Evolutionary conservation across 2,113 vertebrate species (phyloP).

Genomic region (Colinus virginianus): DNA sequence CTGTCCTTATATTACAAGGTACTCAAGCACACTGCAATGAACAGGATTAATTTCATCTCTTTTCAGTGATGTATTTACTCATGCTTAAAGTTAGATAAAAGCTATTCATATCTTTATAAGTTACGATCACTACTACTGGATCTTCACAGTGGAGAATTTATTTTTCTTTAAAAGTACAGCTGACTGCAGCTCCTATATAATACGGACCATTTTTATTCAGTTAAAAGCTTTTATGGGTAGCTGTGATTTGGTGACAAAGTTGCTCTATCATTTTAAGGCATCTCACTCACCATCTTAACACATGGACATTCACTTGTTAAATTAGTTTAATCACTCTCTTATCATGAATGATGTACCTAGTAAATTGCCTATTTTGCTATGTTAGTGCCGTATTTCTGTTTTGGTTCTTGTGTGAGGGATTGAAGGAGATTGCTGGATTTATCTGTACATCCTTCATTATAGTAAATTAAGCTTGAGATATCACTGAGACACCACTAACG

Average conservation of each 20-base stretch:
- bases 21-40: neutral
- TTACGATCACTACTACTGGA: neutral
- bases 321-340: neutral
- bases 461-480: neutral
- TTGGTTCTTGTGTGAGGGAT: neutral
- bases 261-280: neutral
- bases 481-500: neutral
- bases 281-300: neutral
- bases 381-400: neutral
- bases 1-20: neutral
- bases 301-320: neutral
- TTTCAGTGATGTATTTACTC: neutral
- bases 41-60: neutral
- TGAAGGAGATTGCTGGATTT: neutral
- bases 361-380: neutral
- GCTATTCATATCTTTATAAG: neutral
- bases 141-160: neutral
- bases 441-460: neutral
- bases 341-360: fast-evolving
- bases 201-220: neutral
- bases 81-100: neutral
- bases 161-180: neutral
- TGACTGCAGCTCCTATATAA: neutral
- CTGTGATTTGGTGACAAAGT: fast-evolving
- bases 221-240: neutral